Percentiles rank a stretch among this genome's conserved stretches.
Evolutionary conservation across 2,113 vertebrate species (phyloP).

Genomic region (Haliaeetus leucogaster): DNA sequence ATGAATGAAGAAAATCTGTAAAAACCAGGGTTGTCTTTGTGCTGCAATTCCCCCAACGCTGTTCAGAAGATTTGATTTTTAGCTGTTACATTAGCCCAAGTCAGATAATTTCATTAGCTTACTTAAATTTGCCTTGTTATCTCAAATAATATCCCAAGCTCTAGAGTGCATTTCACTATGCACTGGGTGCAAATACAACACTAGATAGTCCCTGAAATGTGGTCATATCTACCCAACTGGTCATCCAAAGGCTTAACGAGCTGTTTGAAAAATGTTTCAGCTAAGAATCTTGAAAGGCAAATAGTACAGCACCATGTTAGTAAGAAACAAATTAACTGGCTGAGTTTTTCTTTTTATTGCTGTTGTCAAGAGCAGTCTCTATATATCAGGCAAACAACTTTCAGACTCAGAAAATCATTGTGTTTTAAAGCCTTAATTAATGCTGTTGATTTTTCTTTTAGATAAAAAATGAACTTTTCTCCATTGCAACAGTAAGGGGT

Average conservation of each 20-base stretch:
- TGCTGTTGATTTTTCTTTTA: neutral
- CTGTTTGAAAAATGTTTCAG: neutral
- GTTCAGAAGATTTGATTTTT: neutral
- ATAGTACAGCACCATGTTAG: neutral
- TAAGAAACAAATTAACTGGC: neutral
- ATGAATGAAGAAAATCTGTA: neutral
- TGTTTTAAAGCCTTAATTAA: neutral
- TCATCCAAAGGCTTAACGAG: neutral
- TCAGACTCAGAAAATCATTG: neutral
- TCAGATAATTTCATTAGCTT: neutral
- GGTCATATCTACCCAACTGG: neutral
- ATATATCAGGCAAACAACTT: neutral
- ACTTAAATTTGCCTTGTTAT: neutral
- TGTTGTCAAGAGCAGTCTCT: neutral
- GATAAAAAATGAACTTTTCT: neutral
- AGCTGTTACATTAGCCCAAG: neutral
- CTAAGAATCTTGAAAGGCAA: neutral
- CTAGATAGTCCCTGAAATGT: no score
- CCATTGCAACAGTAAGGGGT: fast-evolving
- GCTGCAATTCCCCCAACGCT: neutral
- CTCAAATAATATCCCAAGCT: neutral
- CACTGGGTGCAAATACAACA: neutral
- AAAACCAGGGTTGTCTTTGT: neutral
- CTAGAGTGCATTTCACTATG: neutral
- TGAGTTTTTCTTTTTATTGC: neutral